These are phyloP conservation scores for Hipposideros larvatus DNA, from an alignment of 2,797 vertebrate species.

Conservation along the genomic window DNA sequence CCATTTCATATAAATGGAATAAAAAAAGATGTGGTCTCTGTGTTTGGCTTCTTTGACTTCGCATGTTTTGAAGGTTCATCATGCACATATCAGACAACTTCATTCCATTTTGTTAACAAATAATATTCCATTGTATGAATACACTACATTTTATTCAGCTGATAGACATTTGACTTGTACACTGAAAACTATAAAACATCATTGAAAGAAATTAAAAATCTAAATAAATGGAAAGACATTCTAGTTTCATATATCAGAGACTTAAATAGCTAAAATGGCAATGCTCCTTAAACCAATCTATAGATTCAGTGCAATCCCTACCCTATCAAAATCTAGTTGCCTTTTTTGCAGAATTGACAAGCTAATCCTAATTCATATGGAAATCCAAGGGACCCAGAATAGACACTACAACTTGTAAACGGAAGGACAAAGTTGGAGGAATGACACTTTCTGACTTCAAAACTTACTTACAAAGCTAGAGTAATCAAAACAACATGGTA, in stretches of 20 bases:
- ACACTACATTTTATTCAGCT: neutral
- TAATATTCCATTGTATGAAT: neutral
- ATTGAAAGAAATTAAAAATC: neutral
- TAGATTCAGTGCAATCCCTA: neutral
- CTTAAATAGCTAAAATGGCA: neutral
- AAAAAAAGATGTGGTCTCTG: neutral
- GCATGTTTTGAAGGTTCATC: neutral
- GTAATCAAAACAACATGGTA: neutral
- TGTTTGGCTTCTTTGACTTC: neutral
- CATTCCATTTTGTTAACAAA: slow-evolving; percentile 6
- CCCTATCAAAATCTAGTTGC: neutral
- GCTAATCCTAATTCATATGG: neutral
- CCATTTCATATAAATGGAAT: neutral
- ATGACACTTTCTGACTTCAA: neutral
- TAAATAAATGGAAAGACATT: neutral
- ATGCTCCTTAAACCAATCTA: neutral
- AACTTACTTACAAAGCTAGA: neutral
- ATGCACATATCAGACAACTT: neutral
- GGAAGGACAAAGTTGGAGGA: neutral
- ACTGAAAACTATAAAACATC: neutral
- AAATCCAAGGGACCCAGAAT: neutral
- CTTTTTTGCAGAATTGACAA: neutral
- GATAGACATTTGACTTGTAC: neutral
- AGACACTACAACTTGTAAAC: neutral
- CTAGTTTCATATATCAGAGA: slow-evolving; percentile 6